Conservation (phyloP, 2,888 invertebrate genomes). For the Leptopilina syphax region DNA sequence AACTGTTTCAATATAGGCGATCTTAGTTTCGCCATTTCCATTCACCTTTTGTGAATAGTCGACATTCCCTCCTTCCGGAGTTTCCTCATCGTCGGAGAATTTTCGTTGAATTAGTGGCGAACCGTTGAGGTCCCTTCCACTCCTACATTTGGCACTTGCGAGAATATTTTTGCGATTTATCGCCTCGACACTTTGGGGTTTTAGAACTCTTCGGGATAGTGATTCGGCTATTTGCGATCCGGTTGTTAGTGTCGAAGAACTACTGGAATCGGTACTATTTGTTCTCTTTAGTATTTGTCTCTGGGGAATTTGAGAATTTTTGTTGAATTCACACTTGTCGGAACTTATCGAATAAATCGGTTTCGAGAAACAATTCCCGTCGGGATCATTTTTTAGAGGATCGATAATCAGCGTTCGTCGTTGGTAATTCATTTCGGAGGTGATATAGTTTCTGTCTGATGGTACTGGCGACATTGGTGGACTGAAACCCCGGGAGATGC, state of each 20-base stretch:
- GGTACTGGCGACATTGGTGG: slow-evolving; percentile 85
- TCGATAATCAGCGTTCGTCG: slow-evolving; percentile 64
- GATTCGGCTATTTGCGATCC: slow-evolving; percentile 81
- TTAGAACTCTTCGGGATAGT: slow-evolving; percentile 82
- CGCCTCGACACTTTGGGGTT: slow-evolving; percentile 88
- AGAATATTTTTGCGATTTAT: slow-evolving; percentile 92
- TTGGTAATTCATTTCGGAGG: slow-evolving; percentile 76
- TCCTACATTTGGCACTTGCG: slow-evolving; percentile 90
- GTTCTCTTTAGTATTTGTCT: slow-evolving; percentile 81
- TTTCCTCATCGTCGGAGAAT: slow-evolving; percentile 76
- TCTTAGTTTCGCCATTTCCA: slow-evolving; percentile 58
- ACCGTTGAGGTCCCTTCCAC: slow-evolving; percentile 87
- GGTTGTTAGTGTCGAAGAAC: slow-evolving; percentile 85
- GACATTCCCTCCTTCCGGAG: slow-evolving; percentile 52
- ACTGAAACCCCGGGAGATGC: slow-evolving; percentile 86
- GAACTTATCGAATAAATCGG: slow-evolving; percentile 70
- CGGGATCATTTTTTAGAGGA: slow-evolving; percentile 24
- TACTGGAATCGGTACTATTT: slow-evolving; percentile 85
- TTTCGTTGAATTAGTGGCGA: slow-evolving; percentile 86
- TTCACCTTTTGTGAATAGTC: slow-evolving; percentile 40
- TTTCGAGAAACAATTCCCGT: slow-evolving; percentile 51
- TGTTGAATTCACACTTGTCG: slow-evolving; percentile 76
- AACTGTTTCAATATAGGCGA: slow-evolving; percentile 72
- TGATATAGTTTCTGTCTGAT: slow-evolving; percentile 79
- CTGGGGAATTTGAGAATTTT: slow-evolving; percentile 66